Percentiles rank a stretch among this genome's conserved stretches.
Conservation (phyloP, 2,888 invertebrate species). For the Lysandra bellargus region DNA sequence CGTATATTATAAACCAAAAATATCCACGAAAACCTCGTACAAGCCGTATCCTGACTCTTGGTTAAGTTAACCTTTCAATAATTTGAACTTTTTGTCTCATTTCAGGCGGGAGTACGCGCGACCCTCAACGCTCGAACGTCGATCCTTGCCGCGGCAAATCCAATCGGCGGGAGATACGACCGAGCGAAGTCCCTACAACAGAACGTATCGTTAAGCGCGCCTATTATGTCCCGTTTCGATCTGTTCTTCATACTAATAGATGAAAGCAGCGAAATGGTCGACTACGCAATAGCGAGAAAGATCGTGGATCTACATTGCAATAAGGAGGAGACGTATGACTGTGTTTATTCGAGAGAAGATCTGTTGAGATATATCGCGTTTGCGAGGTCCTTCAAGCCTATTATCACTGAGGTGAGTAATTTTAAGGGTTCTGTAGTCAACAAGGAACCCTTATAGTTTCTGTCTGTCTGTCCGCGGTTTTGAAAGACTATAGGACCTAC, state of each 20-base stretch:
- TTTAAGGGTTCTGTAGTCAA: no score
- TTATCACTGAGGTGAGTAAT: slow-evolving; percentile 84
- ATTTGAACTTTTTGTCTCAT: neutral
- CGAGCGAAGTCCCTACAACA: slow-evolving; percentile 95
- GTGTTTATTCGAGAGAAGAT: slow-evolving; percentile 92
- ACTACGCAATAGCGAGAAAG: slow-evolving; percentile 97
- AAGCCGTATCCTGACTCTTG: neutral
- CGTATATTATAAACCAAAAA: no score
- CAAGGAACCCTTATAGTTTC: no score
- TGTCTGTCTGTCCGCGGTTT: no score
- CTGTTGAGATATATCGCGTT: slow-evolving; percentile 97
- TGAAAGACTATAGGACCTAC: no score
- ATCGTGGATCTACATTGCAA: slow-evolving; percentile 97
- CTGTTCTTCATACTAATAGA: slow-evolving; percentile 98
- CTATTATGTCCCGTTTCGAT: slow-evolving; percentile 99
- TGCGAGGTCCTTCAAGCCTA: slow-evolving; percentile 96
- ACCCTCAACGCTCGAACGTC: slow-evolving; percentile 98
- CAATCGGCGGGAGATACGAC: slow-evolving; percentile 98
- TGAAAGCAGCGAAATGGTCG: slow-evolving; percentile 92
- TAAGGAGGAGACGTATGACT: slow-evolving; percentile 88
- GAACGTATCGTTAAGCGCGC: slow-evolving; percentile 95
- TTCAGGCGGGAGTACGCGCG: slow-evolving; percentile 95
- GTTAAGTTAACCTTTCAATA: neutral
- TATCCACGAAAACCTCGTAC: neutral
- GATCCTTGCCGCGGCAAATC: slow-evolving; percentile 98